These are phyloP conservation scores for Agrotis ipsilon DNA, from an alignment of 2,888 invertebrate genomes.

Conservation along the genomic window DNA sequence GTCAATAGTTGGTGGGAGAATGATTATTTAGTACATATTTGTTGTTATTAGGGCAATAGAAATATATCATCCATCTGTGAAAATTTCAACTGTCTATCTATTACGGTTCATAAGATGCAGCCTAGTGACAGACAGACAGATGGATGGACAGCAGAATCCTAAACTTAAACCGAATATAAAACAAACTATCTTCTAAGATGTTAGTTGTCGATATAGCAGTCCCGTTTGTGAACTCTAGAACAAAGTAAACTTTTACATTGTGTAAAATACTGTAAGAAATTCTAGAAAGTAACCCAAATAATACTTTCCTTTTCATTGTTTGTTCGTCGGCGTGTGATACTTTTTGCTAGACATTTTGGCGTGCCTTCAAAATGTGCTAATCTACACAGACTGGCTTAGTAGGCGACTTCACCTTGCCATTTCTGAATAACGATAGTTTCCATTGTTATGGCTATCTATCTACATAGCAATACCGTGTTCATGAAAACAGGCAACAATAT, in stretches of 20 bases:
- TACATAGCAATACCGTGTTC: constrained; percentile 2
- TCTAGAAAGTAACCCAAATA: constrained; percentile 37
- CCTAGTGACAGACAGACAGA: no score
- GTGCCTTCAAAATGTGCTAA: constrained; percentile 40
- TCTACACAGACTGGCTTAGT: constrained; percentile 2
- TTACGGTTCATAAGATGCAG: no score
- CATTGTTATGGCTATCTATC: constrained; percentile 5
- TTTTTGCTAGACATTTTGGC: constrained; percentile 32
- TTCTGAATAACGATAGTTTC: constrained; percentile 19
- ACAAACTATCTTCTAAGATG: no score
- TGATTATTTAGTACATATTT: no score
- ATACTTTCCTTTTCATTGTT: constrained; percentile 47
- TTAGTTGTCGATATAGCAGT: no score
- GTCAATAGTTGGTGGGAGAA: no score
- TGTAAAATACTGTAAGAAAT: constrained; percentile 36
- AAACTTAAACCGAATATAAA: no score
- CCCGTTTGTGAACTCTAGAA: no score
- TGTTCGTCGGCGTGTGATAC: constrained; percentile 25
- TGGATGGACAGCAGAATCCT: no score
- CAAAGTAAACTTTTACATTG: not conserved
- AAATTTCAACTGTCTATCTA: no score
- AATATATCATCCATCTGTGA: no score
- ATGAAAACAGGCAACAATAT: constrained; percentile 32
- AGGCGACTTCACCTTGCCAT: constrained; percentile 34
- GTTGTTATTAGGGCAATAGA: no score